phyloP scores from a whole-genome alignment of 2,113 vertebrate genomes.

The Numida meleagris region DNA sequence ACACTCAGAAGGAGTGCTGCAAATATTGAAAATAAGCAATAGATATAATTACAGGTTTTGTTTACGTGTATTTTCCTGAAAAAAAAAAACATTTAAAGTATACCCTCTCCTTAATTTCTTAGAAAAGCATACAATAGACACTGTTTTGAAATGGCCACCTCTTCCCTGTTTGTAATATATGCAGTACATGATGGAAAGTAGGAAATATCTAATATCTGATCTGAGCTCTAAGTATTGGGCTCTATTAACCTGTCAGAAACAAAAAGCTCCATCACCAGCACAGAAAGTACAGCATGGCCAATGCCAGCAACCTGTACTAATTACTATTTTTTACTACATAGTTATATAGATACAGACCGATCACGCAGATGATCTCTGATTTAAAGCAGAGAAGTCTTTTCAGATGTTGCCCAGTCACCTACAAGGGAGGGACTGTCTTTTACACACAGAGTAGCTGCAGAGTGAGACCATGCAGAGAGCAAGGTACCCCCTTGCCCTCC shows the following conservation, averaged over 20 bases:
- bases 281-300: not conserved
- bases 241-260: not conserved
- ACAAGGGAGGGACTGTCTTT: not conserved
- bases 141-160: not conserved
- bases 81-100: not conserved
- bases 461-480: not conserved
- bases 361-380: not conserved
- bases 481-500: not conserved
- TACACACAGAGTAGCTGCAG: not conserved
- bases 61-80: not conserved
- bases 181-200: not conserved
- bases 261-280: not conserved
- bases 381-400: not conserved
- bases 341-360: not conserved
- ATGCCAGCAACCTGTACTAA: not conserved
- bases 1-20: not conserved
- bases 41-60: conserved; percentile 20
- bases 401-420: not conserved
- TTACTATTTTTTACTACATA: not conserved
- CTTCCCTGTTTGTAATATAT: not conserved
- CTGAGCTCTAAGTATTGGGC: not conserved
- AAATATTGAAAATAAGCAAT: not conserved
- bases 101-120: not conserved
- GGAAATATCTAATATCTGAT: not conserved
- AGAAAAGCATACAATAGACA: not conserved